Evolutionary conservation across 2,888 invertebrate species (phyloP), one percentile per base, ranked within the genome.

Genomic region (Diplolepis rosae): DNA sequence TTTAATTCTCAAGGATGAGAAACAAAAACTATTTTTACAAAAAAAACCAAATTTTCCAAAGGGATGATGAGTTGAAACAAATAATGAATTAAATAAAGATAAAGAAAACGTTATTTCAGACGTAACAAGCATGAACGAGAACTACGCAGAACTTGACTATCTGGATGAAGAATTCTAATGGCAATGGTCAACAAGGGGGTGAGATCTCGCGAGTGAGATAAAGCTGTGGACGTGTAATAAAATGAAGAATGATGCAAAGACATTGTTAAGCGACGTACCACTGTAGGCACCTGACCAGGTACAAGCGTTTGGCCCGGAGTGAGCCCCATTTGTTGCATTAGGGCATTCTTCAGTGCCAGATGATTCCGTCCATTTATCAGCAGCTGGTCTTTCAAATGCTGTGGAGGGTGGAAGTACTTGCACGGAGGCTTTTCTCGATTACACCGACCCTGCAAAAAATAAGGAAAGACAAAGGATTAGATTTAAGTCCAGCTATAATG

Each of bases 351-450:
- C 90, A 99, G 92, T 88, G 99, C 98, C 91, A 99, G 93, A 92
- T 99, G 99, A 93, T 99, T 99, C 89, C 98, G 93, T 83, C 99
- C 99, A 92, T 99, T 99, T 92, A 99, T 98, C 90, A 99, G 93
- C 90, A 99, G 93, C 93, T 99, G 99, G 92, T 99, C 99, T 92
- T 99, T 98, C 88, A 99, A 93, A 91, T 99, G 99, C 91, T 99
- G 99, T 83, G 99, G 99, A 84, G 99, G 99, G 92, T 99, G 99
- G 92, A 99, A 98, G 92, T 99, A 99, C 93, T 99, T 99, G 96
- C 99, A 99, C 87, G 99, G 99, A 81, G 99, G 99, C 90, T 99
- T 99, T 91, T 99, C 99, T 88, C 99, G 94, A 90, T 99, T 99
- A 93, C 99, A 99, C 91, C 99, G 98, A 89, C 99, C 99, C 99